Evolutionary conservation across 2,797 vertebrate genomes (phyloP).

Genomic region (Pagetopsis macropterus): DNA sequence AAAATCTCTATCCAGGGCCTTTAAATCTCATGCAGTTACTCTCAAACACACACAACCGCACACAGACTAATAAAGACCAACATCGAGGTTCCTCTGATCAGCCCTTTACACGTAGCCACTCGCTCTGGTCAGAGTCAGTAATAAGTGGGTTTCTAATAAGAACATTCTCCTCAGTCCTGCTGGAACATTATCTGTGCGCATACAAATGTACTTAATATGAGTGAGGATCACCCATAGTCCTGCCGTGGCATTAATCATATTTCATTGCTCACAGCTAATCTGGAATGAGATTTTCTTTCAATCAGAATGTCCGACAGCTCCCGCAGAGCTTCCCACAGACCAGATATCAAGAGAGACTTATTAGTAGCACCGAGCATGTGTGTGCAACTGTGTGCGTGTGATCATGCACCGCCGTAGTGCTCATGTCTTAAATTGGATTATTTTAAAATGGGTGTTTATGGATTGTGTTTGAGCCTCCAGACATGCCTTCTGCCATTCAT

Average conservation of each 20-base stretch:
- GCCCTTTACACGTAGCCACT: neutral
- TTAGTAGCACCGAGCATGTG: conserved; percentile 4
- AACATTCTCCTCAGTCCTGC: conserved; percentile 30
- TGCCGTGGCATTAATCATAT: conserved; percentile 54
- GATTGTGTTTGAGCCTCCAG: too few species aligned
- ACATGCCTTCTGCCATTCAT: too few species aligned
- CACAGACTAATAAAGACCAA: neutral
- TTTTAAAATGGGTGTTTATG: too few species aligned
- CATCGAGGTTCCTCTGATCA: neutral
- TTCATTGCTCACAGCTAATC: conserved; percentile 62
- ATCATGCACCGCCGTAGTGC: neutral
- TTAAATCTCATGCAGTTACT: neutral
- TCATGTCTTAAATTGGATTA: neutral
- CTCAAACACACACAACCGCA: conserved; percentile 1
- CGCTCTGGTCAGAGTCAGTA: conserved; percentile 14
- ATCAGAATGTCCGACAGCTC: conserved; percentile 57
- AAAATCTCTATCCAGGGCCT: fast-evolving
- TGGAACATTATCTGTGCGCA: conserved; percentile 45
- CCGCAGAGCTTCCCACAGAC: conserved; percentile 49
- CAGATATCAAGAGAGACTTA: conserved; percentile 23
- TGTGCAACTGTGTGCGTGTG: neutral
- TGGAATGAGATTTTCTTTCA: conserved; percentile 70
- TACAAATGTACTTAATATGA: conserved; percentile 36
- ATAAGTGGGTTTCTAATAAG: conserved; percentile 27
- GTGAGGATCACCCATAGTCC: conserved; percentile 51